A percentile compares a stretch with the other conserved stretches of the same genome.
Evolutionary conservation across 2,888 invertebrate genomes (phyloP).

Genomic region (Apocheima hispidaria): DNA sequence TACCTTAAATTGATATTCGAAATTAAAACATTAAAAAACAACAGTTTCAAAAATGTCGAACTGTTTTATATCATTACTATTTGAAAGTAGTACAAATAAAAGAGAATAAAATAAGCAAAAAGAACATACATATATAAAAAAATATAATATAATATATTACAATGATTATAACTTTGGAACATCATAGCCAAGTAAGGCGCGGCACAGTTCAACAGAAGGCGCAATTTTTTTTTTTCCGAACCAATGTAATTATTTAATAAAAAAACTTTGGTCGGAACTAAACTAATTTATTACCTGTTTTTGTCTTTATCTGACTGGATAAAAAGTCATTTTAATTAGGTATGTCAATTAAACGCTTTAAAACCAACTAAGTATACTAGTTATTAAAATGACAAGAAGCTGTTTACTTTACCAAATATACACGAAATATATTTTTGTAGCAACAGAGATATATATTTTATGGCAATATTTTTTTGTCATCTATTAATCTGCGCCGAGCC

Average conservation of each 20-base stretch:
- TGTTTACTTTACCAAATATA: no score
- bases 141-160: constrained; percentile 8
- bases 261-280: no score
- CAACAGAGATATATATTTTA: not conserved
- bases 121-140: constrained; percentile 24
- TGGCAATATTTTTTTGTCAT: not conserved
- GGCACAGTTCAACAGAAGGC: not conserved
- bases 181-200: constrained; percentile 73
- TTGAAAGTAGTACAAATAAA: not conserved
- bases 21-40: not conserved
- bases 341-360: no score
- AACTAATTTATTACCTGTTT: no score
- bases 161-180: constrained; percentile 74
- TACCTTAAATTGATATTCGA: not conserved
- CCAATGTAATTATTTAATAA: not conserved
- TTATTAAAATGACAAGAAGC: no score
- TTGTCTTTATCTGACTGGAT: no score
- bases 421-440: not conserved
- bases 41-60: not conserved
- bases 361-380: no score
- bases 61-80: no score
- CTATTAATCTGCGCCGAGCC: not conserved
- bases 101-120: constrained; percentile 9
- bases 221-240: not conserved
- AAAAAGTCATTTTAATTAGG: no score